Base-by-base conservation (phyloP, 2,113 vertebrate species). In the Paedocypris sp. region DNA sequence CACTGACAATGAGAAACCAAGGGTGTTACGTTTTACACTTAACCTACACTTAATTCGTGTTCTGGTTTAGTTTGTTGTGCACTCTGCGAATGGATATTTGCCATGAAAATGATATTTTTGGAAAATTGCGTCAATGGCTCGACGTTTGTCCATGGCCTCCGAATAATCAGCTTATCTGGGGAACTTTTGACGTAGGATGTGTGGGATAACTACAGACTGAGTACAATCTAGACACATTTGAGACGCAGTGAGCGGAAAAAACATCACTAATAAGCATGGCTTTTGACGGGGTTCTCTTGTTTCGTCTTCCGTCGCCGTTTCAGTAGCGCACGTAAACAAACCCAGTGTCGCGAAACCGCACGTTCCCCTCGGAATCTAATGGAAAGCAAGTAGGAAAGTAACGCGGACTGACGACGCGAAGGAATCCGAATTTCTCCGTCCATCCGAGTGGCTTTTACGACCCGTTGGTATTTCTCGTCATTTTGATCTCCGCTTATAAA, bases 251-350 rank as follows among this genome's bases (percentile, higher is more conserved):
- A n/a, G n/a, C n/a, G n/a, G n/a, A n/a, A n/a, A 42, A 29, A 2
- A 3, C 13, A 18, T 29, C 5, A 28, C 2, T n/a, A 5, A 29
- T 3, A n/a, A 29, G 29, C 36, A 28, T 4, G 23, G 20, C 1
- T 41, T 22, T 11, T 45, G 15, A 62, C 51, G 65, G 33, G 42
- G 31, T 38, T 54, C 51, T 73, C 77, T 80, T 81, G 79, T 83
- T 80, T 79, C 82, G 80, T 72, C 19, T 58, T 51, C 73, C 64
- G 77, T 78, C 77, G 75, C 80, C 79, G 79, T 79, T 83, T 72
- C 64, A 81, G 23, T 71, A 72, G 64, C 74, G 74, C 71, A 72
- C 46, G 75, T 73, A 78, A 80, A 84, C 79, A 83, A 83, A 82
- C 81, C 83, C 82, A 53, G 32, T 28, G 3, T 23, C 18, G 25